These are phyloP conservation scores for Nasonia giraulti DNA, from an alignment of 1,140 invertebrate genomes.

Conservation along the genomic window DNA sequence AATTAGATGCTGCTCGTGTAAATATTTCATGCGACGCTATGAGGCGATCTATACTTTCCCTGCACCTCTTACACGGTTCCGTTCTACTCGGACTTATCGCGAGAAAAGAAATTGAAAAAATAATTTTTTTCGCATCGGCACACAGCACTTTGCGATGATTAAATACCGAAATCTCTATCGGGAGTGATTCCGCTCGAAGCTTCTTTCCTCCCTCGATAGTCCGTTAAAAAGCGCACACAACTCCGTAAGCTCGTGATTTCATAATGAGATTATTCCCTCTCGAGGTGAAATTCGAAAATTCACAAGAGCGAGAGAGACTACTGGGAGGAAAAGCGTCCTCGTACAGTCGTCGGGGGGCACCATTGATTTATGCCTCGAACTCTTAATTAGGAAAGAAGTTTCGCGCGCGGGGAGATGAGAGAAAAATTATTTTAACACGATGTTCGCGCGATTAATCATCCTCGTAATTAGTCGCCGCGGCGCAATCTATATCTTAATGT, in stretches of 20 bases:
- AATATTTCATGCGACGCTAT: background rate
- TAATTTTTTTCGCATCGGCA: no score
- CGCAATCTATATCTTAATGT: slow-evolving; percentile 35
- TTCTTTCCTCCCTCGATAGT: no score
- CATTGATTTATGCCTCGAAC: slow-evolving; percentile 24
- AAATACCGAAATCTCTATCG: no score
- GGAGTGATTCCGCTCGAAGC: no score
- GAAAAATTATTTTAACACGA: slow-evolving; percentile 16
- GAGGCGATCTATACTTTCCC: background rate
- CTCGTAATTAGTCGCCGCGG: slow-evolving; percentile 21
- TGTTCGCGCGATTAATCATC: slow-evolving; percentile 38
- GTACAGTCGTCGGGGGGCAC: background rate
- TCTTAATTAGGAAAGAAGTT: slow-evolving; percentile 16
- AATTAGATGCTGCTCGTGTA: background rate
- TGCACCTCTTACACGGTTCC: background rate
- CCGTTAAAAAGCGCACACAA: no score
- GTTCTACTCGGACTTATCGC: background rate
- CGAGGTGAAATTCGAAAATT: slow-evolving; percentile 2
- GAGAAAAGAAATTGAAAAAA: no score
- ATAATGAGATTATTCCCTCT: background rate
- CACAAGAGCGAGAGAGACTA: background rate
- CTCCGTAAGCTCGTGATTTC: background rate
- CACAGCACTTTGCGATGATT: no score
- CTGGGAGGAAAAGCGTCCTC: background rate
- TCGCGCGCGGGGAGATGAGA: background rate